Base-by-base conservation (phyloP, 1,140 invertebrate genomes). In the Camponotus pennsylvanicus region DNA sequence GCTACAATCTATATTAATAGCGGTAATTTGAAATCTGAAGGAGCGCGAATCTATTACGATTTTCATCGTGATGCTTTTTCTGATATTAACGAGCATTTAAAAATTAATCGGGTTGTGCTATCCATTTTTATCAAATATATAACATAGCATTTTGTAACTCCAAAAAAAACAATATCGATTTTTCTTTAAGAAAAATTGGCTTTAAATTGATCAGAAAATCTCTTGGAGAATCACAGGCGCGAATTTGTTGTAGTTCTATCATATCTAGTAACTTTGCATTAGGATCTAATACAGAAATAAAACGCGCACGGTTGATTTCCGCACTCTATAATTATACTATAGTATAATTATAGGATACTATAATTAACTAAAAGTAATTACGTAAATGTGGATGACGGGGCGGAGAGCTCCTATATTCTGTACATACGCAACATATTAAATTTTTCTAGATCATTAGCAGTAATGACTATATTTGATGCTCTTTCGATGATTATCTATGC, bases 331-430 rank as follows among this genome's bases (percentile, higher is more conserved):
- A 75, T 83, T 27, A 37, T 82, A 9, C 42, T 45, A 27, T 27
- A 27, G 27, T 27, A 27, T 27, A 27, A 27, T 27, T 27, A 27
- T 27, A 27, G 27, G 27, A 27, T 27, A 27, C 27, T 27, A 21
- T 82, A 75, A 83, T 83, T 83, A 73, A n/a, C 69, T 15, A 15
- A 82, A 49, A 59, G 40, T 34, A 82, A 83, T 83, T 83, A 83
- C 42, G 40, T 11, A 34, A 61, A 61, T 83, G 37, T 45, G 21
- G 40, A 15, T 21, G 27, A 70, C 13, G 55, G 27, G 55, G 27
- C 9, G 52, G 21, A 59, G 37, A 73, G 21, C 45, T 76, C 18
- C 13, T 76, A 57, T 76, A 42, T 71, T 18, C 0, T 18, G 9
- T n/a, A n/a, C 5, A 21, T 18, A 21, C 27, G 27, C 40, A 34